Base-by-base conservation (phyloP, 2,113 vertebrate species). In the Mustela lutreola region DNA sequence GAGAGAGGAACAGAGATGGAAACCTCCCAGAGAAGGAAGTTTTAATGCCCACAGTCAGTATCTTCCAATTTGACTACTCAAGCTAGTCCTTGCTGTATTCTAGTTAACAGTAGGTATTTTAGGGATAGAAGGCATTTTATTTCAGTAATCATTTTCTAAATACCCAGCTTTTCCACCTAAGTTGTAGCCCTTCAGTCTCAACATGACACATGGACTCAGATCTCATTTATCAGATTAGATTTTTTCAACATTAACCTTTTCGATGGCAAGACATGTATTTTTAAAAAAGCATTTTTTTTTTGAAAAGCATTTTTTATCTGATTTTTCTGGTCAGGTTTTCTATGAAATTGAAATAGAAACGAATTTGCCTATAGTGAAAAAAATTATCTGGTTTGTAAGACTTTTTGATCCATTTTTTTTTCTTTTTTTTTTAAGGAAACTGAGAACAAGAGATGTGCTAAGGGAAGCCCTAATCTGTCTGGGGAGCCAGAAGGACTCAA, bases 161-260 rank as follows among this genome's bases (percentile, higher is more conserved):
- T 65, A 71, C 9, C 58, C 19, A 63, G 31, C 28, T 45, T 90
- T 89, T 84, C 1, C 45, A 62, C 2, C 1, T 73, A 53, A 79
- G 28, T 18, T 2, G 7, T 11, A 76, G 45, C 21, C 2, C 62
- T 67, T 92, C 4, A 63, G 26, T 81, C 36, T 21, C 9, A 85
- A 53, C 5, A 24, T 67, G 45, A 62, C 19, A 84, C 48, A 56
- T 14, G 19, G 36, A 95, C 26, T 12, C 31, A 83, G 50, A 36
- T 50, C 4, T 28, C 18, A 81, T 18, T 28, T 16, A 63, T 58
- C 22, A 89, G 18, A 33, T 84, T 93, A 67, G 22, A 91, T 79
- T 97, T 79, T 95, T 58, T 62, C 33, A 14, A n/a, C 24, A 31
- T 97, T 83, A 42, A 45, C 8, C 65, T 95, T 97, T 95, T 70